Percentiles rank a stretch among this genome's conserved stretches.
Conservation (phyloP, 2,113 vertebrate species). For the Tupaia chinensis region DNA sequence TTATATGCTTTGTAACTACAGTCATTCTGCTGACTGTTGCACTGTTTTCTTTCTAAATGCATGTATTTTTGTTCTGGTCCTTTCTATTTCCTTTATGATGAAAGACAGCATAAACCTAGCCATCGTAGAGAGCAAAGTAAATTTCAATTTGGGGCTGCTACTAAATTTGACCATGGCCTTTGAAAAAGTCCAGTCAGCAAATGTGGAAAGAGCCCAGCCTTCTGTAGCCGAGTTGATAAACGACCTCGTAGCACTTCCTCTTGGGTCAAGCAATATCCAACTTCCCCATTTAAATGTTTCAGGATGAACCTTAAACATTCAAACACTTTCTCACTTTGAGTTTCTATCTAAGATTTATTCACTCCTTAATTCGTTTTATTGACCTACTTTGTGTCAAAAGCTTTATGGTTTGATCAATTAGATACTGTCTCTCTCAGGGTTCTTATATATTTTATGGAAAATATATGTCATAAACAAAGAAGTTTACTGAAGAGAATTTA, state of each 20-base stretch:
- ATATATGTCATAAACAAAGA: neutral
- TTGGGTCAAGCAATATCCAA: neutral
- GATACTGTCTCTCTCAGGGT: neutral
- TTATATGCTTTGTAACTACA: neutral
- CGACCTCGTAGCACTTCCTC: neutral
- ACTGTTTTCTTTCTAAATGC: conserved; percentile 54
- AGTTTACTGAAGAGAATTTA: neutral
- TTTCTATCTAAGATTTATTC: conserved; percentile 10
- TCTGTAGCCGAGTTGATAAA: neutral
- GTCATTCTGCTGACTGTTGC: conserved; percentile 6
- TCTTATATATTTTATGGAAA: neutral
- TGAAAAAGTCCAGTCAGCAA: conserved; percentile 20
- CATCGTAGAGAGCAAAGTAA: conserved; percentile 12
- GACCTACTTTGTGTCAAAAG: neutral
- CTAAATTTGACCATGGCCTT: conserved; percentile 35
- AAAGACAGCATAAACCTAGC: conserved; percentile 2
- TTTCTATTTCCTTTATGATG: conserved; percentile 20
- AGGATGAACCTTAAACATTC: neutral
- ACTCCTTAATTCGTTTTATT: neutral
- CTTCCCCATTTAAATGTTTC: conserved; percentile 33
- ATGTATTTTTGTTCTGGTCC: conserved; percentile 22
- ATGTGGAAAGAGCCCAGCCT: neutral
- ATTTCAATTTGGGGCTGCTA: neutral
- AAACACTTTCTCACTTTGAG: conserved; percentile 10
- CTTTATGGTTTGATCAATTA: conserved; percentile 1